A percentile compares a stretch with the other conserved stretches of the same genome.
These are phyloP conservation scores for Beroe forskalii DNA, from an alignment of 37 sponge, comb jelly and placozoan species.

Conservation along the genomic window DNA sequence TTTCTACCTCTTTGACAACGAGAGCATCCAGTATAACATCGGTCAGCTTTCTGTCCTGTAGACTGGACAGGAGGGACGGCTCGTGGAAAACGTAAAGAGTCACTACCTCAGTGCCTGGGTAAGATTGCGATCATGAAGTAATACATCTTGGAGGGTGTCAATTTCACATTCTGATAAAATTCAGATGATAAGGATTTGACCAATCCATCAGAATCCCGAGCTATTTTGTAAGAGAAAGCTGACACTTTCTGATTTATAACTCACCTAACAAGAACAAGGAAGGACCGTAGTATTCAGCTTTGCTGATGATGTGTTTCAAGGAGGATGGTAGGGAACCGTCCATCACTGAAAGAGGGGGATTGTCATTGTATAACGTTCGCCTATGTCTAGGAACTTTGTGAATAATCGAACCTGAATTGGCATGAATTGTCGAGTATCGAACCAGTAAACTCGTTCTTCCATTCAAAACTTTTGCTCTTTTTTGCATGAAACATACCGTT, in stretches of 20 bases:
- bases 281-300: constrained; percentile 93
- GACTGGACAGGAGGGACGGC: constrained; percentile 83
- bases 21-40: constrained; percentile 89
- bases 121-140: no score
- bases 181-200: no score
- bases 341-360: constrained; percentile 75
- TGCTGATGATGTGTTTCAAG: constrained; percentile 92
- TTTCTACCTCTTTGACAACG: constrained; percentile 84
- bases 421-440: no score
- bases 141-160: not conserved
- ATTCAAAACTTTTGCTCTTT: no score
- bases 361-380: not conserved
- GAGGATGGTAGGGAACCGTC: constrained; percentile 81
- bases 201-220: no score
- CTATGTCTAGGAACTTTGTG: no score
- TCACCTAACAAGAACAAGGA: constrained; percentile 89
- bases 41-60: constrained; percentile 88
- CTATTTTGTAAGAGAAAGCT: no score
- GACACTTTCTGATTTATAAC: no score
- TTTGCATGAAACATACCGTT: constrained; percentile 76
- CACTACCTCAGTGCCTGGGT: constrained; percentile 84
- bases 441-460: no score
- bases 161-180: no score
- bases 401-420: no score
- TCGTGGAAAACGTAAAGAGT: constrained; percentile 88